Base-by-base conservation (phyloP, 2,888 invertebrate genomes). In the Mechanitis messenoides region DNA sequence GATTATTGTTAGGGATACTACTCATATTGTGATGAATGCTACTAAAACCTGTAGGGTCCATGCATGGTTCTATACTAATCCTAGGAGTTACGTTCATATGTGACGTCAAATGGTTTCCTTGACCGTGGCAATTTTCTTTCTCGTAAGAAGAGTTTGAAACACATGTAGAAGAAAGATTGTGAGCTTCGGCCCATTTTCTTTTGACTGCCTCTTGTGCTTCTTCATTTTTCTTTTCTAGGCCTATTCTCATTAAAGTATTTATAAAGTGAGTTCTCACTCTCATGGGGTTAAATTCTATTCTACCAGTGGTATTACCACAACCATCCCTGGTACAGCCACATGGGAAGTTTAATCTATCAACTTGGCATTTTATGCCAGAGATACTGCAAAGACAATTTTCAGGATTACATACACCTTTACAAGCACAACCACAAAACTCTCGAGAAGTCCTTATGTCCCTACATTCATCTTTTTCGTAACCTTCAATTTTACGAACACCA, bases 311-410 rank as follows among this genome's bases (percentile, higher is more conserved):
- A 81, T 99, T 99, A 65, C 94, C 95, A 84, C 99, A 99, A 56
- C 97, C 97, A 74, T 98, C 98, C 71, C 96, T 94, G 2, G 96
- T 95, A 84, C 98, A 99, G 11, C 98, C 98, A 83, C 99, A 99
- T 0, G 99, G 99, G 80, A 98, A 99, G 78, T 96, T 97, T 65
- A 96, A 92, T 65, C 98, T 93, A 85, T 99, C 98, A 60, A 99
- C 98, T 92, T 98, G 98, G 83, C 98, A 99, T 90, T 98, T 97
- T 70, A 99, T 98, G 66, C 97, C 98, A 54, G 96, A 96, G 78
- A 95, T 93, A 80, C 97, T 96, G 87, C 99, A 99, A 20, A 96
- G 94, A 83, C 99, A 99, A 33, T 94, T 97, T 74, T 97, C 97
- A 1, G 98, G 98, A 90, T 97, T 97, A 87, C 99, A 99, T 77